These are phyloP conservation scores for Drosophila demipolita DNA, from an alignment of 2,888 invertebrate species.

Conservation along the genomic window DNA sequence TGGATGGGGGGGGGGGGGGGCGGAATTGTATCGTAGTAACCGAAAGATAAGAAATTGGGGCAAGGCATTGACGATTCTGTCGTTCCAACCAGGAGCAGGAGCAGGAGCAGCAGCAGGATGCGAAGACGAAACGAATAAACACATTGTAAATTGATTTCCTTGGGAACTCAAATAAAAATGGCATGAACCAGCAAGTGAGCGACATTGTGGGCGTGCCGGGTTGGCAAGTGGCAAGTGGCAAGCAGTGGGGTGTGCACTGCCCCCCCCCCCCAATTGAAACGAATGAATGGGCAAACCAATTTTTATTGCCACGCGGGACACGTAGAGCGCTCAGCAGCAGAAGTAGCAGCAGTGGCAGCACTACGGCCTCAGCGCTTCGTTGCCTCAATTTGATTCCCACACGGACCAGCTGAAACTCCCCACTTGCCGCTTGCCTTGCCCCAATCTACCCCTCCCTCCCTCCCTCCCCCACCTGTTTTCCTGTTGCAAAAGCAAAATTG, in stretches of 20 bases:
- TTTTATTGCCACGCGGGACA: conserved; percentile 82
- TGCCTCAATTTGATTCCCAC: conserved; percentile 77
- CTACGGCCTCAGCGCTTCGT: conserved; percentile 40
- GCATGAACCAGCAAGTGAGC: conserved; percentile 79
- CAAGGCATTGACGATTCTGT: conserved; percentile 49
- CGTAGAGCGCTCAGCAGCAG: conserved; percentile 56
- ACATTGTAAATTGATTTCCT: conserved; percentile 81
- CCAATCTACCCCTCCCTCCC: neutral
- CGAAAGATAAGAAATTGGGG: conserved; percentile 48
- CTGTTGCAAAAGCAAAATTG: conserved; percentile 72
- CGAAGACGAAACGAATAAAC: conserved; percentile 79
- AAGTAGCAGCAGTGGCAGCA: conserved; percentile 9
- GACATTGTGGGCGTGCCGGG: conserved; percentile 49
- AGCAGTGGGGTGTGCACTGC: conserved; percentile 15
- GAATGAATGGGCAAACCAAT: conserved; percentile 81
- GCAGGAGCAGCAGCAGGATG: conserved; percentile 44
- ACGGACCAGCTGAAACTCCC: conserved; percentile 29
- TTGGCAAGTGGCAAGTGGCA: conserved; percentile 5
- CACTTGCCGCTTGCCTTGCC: neutral
- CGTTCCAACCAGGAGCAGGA: conserved; percentile 7
- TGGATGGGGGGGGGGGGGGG: neutral
- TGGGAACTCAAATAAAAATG: conserved; percentile 82
- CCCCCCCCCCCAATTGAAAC: conserved; percentile 69
- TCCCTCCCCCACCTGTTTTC: conserved; percentile 19
- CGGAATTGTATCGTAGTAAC: conserved; percentile 66